phyloP scores from a whole-genome alignment of 2,113 vertebrate species.

The Myrmecobius fasciatus region DNA sequence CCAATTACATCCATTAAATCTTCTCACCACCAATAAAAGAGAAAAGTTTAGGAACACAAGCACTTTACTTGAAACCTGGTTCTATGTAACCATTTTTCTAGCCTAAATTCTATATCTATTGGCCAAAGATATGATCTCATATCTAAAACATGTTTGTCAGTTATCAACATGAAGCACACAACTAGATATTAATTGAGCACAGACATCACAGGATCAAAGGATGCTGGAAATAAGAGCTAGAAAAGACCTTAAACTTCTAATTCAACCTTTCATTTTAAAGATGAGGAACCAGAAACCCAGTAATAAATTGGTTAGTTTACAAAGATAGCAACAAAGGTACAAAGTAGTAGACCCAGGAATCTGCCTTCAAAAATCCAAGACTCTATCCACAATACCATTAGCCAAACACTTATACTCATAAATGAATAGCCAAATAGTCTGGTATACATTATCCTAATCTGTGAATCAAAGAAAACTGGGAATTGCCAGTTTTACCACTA shows the following conservation, averaged over 20 bases:
- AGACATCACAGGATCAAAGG: background rate
- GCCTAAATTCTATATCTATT: background rate
- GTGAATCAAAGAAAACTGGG: background rate
- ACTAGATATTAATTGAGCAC: background rate
- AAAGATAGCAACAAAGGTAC: background rate
- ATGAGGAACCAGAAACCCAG: background rate
- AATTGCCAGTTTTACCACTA: background rate
- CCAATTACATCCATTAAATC: background rate
- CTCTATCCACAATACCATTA: background rate
- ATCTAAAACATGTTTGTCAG: background rate
- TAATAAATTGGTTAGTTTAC: background rate
- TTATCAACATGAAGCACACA: background rate
- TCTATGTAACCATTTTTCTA: constrained; percentile 29
- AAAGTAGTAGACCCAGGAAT: background rate
- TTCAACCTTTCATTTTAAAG: background rate
- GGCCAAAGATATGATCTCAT: background rate
- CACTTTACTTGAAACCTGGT: constrained; percentile 9
- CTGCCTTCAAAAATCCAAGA: background rate
- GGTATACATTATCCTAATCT: background rate
- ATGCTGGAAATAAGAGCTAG: background rate
- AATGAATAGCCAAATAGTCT: background rate
- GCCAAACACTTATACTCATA: background rate
- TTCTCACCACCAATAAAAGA: background rate
- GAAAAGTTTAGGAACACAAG: background rate
- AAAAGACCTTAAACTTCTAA: background rate